Base-by-base conservation (phyloP, 2,888 invertebrate genomes). In the Anodontia alba region DNA sequence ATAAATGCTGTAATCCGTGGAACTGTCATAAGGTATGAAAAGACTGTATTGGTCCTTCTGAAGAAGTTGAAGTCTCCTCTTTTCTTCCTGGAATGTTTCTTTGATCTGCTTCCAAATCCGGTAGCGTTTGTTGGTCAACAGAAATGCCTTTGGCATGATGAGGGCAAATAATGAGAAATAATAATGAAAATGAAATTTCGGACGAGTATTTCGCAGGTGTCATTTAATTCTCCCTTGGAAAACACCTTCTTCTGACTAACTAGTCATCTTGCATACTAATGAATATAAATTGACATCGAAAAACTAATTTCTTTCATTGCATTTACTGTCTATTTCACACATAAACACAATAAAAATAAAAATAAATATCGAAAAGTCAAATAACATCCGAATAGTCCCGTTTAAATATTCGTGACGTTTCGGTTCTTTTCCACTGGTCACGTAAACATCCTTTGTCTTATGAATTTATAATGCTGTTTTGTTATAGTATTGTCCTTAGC, bases 81-180 rank as follows among this genome's bases (percentile, higher is more conserved):
- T 80, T 62, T 80, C 80, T 42, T 78, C 80, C 49, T 26, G 67
- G 72, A 86, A 83, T 29, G 81, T 83, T 51, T 82, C 82, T 36
- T 83, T 82, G 31, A 85, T 85, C 67, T 85, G 80, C 66, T 85
- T 83, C 85, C 85, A 85, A 78, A 85, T 85, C 70, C 84, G 80
- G 71, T 87, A 89, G 66, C 89, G 76, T 75, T 87, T 86, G 77
- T 89, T 88, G 42, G 89, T 89, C 69, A 89, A 75, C 51, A 89
- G 76, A 79, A 89, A 89, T 42, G 89, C 86, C 76, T 86, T 86
- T 51, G 89, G 89, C 89, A 89, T 89, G 66, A 71, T 85, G 62
- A 10, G 1, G 20, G 3, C 10, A 2, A 17, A 62, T 33, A 33
- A 33, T 26, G 23, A 20, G n/a, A n/a, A n/a, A n/a, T n/a, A n/a